Conservation (phyloP, 1,140 invertebrate genomes). For the Cyrtorhinus lividipennis region DNA sequence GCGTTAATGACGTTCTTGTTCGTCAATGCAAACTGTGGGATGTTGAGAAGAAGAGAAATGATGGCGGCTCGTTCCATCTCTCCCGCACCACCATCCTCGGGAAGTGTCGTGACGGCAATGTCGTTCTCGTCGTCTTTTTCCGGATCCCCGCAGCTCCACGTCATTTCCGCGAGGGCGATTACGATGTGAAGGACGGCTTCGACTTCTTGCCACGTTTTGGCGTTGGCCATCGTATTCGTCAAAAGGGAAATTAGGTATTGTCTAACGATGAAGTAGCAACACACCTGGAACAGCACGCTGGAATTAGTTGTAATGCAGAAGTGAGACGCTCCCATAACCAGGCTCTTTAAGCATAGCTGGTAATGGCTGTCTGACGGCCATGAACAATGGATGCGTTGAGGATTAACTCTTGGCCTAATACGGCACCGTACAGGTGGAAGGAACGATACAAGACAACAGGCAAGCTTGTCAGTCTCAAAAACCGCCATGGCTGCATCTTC, state of each 20-base stretch:
- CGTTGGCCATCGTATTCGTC: constrained; percentile 9
- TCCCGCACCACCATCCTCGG: neutral
- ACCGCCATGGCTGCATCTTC: too few relatives aligned
- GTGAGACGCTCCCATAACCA: too few relatives aligned
- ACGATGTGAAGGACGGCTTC: constrained; percentile 18
- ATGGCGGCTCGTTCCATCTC: constrained; percentile 3
- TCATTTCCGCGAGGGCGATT: constrained; percentile 16
- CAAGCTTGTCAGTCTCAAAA: too few relatives aligned
- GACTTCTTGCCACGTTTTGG: constrained; percentile 16
- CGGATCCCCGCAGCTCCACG: neutral
- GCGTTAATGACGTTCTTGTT: constrained; percentile 4
- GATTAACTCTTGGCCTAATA: too few relatives aligned
- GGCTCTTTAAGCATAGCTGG: too few relatives aligned
- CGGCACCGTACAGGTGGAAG: too few relatives aligned
- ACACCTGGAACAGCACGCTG: constrained; percentile 7
- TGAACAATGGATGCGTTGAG: neutral
- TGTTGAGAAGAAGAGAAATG: constrained; percentile 3
- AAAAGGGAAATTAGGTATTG: constrained; percentile 18
- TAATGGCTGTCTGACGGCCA: too few relatives aligned
- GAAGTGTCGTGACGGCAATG: constrained; percentile 3
- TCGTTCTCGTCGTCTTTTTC: neutral
- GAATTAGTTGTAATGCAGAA: constrained; percentile 5
- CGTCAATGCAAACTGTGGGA: neutral
- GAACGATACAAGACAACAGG: too few relatives aligned
- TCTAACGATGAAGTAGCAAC: constrained; percentile 17